Conservation (phyloP, 2,797 vertebrate genomes). For the Premnoplex brunnescens region DNA sequence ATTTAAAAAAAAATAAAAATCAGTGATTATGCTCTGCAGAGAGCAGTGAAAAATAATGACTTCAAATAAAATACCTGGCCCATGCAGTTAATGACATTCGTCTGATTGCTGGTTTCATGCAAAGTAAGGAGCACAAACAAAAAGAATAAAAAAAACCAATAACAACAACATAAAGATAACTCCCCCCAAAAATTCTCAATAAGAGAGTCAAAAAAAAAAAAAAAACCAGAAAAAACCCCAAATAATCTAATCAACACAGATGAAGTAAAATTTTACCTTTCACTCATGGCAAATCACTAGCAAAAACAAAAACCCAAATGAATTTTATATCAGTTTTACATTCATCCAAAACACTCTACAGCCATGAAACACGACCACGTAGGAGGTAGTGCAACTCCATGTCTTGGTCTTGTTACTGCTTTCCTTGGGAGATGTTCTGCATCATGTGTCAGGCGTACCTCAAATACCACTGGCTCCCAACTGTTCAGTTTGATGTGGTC, state of each 20-base stretch:
- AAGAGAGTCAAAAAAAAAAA: neutral
- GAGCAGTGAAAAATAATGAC: neutral
- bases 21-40: neutral
- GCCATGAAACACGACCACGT: rapidly evolving
- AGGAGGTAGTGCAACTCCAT: neutral
- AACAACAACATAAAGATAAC: neutral
- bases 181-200: neutral
- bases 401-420: neutral
- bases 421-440: neutral
- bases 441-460: neutral
- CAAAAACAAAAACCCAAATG: neutral
- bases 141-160: neutral
- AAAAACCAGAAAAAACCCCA: neutral
- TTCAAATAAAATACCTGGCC: neutral
- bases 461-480: neutral
- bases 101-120: neutral
- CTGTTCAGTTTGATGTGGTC: neutral
- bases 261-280: neutral
- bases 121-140: neutral
- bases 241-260: neutral
- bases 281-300: neutral
- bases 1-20: neutral
- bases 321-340: neutral
- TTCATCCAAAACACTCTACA: neutral
- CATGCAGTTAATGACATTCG: neutral